Percentiles rank a stretch among this genome's conserved stretches.
These are phyloP conservation scores for Zaprionus lineosus DNA, from an alignment of 2,888 invertebrate genomes.

Conservation along the genomic window DNA sequence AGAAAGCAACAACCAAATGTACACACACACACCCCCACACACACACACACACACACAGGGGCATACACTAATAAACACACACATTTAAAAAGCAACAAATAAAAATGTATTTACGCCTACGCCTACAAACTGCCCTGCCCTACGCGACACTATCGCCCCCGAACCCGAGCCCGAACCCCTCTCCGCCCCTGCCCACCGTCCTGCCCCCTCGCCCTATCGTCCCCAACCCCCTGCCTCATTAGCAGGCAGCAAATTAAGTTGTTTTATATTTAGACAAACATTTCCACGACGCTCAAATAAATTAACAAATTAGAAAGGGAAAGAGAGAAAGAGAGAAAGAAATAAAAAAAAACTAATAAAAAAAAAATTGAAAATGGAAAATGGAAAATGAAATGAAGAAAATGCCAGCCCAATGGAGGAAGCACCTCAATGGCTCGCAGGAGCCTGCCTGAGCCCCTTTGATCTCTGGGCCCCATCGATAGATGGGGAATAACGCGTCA, in stretches of 20 bases:
- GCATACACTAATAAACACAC: slow-evolving; percentile 17
- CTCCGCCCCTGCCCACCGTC: slow-evolving; percentile 8
- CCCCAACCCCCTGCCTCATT: slow-evolving; percentile 56
- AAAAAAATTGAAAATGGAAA: too few relatives aligned
- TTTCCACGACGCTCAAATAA: slow-evolving; percentile 45
- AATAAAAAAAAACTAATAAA: too few relatives aligned
- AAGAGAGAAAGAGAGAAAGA: too few relatives aligned
- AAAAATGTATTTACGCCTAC: slow-evolving; percentile 72
- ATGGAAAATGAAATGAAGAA: too few relatives aligned
- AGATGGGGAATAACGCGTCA: slow-evolving; percentile 62
- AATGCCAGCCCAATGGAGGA: too few relatives aligned
- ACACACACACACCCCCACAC: slow-evolving; percentile 28
- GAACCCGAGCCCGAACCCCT: too few relatives aligned
- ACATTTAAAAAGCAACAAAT: slow-evolving; percentile 50
- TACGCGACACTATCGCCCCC: slow-evolving; percentile 12
- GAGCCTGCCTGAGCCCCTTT: slow-evolving; percentile 48
- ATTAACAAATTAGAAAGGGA: slow-evolving; percentile 64
- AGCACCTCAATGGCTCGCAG: slow-evolving; percentile 23
- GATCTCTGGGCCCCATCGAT: slow-evolving; percentile 47
- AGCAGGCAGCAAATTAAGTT: slow-evolving; percentile 77
- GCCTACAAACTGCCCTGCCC: slow-evolving; percentile 24
- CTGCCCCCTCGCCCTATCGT: not conserved
- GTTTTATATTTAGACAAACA: slow-evolving; percentile 65
- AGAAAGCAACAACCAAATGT: too few relatives aligned
- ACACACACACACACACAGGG: slow-evolving; percentile 35